phyloP scores from a whole-genome alignment of 2,888 invertebrate genomes.

The Lissocephala sabroskyi region DNA sequence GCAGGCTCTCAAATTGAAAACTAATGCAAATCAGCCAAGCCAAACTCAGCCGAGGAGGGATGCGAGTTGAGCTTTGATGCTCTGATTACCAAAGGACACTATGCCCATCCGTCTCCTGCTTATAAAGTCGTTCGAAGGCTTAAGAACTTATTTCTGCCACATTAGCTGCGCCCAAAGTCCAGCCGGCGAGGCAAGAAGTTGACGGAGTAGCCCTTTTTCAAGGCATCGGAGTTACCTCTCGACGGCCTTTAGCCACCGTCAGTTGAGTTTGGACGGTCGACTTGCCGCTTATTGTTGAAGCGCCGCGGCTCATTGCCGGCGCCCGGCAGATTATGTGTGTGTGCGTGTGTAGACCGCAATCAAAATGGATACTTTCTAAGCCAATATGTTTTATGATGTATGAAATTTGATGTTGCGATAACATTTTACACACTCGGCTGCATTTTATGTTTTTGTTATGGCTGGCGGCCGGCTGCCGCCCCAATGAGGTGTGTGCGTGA shows the following conservation, averaged over 20 bases:
- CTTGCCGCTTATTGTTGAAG: conserved; percentile 18
- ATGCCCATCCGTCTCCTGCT: conserved; percentile 28
- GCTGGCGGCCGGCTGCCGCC: conserved; percentile 20
- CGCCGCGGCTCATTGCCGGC: conserved; percentile 42
- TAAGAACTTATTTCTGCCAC: conserved; percentile 33
- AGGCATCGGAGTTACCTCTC: too few species aligned
- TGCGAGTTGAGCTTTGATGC: neutral
- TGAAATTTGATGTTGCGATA: conserved; percentile 68
- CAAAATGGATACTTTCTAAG: conserved; percentile 66
- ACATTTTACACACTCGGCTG: conserved; percentile 61
- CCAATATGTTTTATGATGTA: conserved; percentile 69
- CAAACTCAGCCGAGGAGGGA: conserved; percentile 6
- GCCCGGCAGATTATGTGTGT: conserved; percentile 24
- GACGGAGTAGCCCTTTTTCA: too few species aligned
- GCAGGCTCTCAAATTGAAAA: conserved; percentile 38
- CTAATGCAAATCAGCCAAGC: conserved; percentile 13
- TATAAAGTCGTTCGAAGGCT: conserved; percentile 51
- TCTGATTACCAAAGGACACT: neutral
- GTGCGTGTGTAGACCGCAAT: conserved; percentile 44
- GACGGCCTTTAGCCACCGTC: too few species aligned
- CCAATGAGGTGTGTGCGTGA: conserved; percentile 12
- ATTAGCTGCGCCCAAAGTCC: conserved; percentile 17
- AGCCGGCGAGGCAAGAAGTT: conserved; percentile 38
- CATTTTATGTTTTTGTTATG: conserved; percentile 37
- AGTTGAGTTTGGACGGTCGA: conserved; percentile 14